phyloP scores from a whole-genome alignment of 2,113 vertebrate species.

The Polyodon spathula region DNA sequence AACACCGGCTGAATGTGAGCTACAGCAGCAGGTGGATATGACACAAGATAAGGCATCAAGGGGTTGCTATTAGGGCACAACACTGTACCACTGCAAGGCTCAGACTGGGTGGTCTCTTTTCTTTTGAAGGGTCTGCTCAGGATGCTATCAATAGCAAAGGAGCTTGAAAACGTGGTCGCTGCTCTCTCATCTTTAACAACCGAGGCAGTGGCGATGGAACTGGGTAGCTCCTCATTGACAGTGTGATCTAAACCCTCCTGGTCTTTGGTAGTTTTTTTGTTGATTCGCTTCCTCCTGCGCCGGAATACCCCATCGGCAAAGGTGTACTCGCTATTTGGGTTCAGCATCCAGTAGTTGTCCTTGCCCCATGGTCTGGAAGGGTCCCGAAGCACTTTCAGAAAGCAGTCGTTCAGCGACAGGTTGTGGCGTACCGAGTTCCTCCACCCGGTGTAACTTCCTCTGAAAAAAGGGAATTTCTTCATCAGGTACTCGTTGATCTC shows the following conservation, averaged over 20 bases:
- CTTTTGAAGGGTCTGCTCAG: conserved; percentile 72
- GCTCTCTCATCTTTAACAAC: conserved; percentile 15
- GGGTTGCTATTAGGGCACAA: conserved; percentile 46
- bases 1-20: conserved; percentile 33
- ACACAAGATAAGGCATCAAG: conserved; percentile 38
- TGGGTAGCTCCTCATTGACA: conserved; percentile 28
- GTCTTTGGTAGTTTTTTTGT: conserved; percentile 47
- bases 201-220: conserved; percentile 6
- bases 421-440: conserved; percentile 93
- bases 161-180: conserved; percentile 71
- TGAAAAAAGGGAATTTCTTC: conserved; percentile 92
- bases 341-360: conserved; percentile 98
- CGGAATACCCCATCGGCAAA: conserved; percentile 96
- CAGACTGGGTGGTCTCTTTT: conserved; percentile 33
- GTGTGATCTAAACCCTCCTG: conserved; percentile 30
- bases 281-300: conserved; percentile 84
- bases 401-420: conserved; percentile 90
- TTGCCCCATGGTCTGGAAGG: conserved; percentile 92
- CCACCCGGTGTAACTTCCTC: conserved; percentile 92
- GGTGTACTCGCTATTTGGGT: conserved; percentile 94
- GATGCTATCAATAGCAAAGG: conserved; percentile 89
- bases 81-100: conserved; percentile 21
- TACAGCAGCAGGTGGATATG: conserved; percentile 38
- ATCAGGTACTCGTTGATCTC: conserved; percentile 97
- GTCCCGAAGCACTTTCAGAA: conserved; percentile 89